phyloP scores from a whole-genome alignment of 2,797 vertebrate genomes.

The Enteromius fasciolatus region DNA sequence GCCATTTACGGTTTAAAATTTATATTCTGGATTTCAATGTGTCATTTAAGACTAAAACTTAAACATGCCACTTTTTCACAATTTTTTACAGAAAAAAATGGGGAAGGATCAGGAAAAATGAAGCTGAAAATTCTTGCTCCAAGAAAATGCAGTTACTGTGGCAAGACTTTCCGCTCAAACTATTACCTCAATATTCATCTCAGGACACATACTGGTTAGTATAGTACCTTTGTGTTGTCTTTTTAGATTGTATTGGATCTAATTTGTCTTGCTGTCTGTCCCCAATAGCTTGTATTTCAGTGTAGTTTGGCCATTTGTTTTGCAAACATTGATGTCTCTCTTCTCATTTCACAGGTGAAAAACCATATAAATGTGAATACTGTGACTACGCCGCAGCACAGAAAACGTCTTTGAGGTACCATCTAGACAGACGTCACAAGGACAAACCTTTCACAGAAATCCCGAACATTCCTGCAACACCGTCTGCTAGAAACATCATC shows the following conservation, averaged over 20 bases:
- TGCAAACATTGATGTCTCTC: not conserved
- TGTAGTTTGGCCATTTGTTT: not conserved
- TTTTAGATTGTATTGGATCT: not conserved
- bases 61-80: not conserved
- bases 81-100: conserved; percentile 79
- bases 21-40: not conserved
- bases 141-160: conserved; percentile 92
- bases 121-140: conserved; percentile 85
- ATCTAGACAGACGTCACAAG: conserved; percentile 94
- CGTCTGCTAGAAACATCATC: conserved; percentile 65
- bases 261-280: not conserved
- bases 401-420: conserved; percentile 95
- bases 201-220: conserved; percentile 95
- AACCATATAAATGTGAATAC: conserved; percentile 95
- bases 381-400: conserved; percentile 97
- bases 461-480: conserved; percentile 72
- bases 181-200: conserved; percentile 99
- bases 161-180: conserved; percentile 95
- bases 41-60: not conserved
- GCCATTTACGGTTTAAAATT: not conserved
- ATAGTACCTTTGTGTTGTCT: not conserved
- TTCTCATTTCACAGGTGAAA: conserved; percentile 85
- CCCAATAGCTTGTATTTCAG: not conserved
- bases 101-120: conserved; percentile 81
- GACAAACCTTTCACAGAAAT: conserved; percentile 79